A percentile compares a stretch with the other conserved stretches of the same genome.
Evolutionary conservation across 1,140 invertebrate genomes (phyloP).

Genomic region (Scaptodrosophila lebanonensis): DNA sequence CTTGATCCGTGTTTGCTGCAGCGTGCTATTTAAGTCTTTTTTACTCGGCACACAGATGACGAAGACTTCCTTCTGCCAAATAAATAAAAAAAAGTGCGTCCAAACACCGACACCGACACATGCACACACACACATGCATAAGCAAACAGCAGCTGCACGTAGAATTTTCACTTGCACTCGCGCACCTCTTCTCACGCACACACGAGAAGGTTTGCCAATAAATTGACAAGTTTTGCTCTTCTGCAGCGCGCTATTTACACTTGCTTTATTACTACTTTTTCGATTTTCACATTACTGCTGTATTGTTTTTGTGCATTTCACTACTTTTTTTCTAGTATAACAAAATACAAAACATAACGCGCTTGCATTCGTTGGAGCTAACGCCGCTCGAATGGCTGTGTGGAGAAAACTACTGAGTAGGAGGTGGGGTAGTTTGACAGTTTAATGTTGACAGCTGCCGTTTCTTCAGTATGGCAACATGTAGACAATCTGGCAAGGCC

Average conservation of each 20-base stretch:
- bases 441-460: background rate
- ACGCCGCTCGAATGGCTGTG: constrained; percentile 38
- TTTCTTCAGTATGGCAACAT: no score
- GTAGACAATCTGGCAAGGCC: no score
- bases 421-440: background rate
- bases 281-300: constrained; percentile 26
- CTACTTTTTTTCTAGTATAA: constrained; percentile 50
- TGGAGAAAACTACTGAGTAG: constrained; percentile 2
- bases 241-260: constrained; percentile 7
- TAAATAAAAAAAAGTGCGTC: constrained; percentile 18
- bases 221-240: background rate
- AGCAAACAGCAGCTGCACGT: constrained; percentile 30
- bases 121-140: constrained; percentile 14
- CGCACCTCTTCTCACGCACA: background rate
- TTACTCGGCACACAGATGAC: background rate
- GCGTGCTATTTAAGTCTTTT: constrained; percentile 37
- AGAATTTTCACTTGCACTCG: constrained; percentile 35
- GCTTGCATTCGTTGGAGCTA: constrained; percentile 36
- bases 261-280: constrained; percentile 1
- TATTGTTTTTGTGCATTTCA: constrained; percentile 40
- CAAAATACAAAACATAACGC: constrained; percentile 46
- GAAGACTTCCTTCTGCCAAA: constrained; percentile 26
- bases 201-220: no score
- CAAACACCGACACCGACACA: constrained; percentile 9
- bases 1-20: constrained; percentile 1